A percentile compares a stretch with the other conserved stretches of the same genome.
Conservation (phyloP, 2,888 invertebrate genomes). For the Diadegma fenestrale region DNA sequence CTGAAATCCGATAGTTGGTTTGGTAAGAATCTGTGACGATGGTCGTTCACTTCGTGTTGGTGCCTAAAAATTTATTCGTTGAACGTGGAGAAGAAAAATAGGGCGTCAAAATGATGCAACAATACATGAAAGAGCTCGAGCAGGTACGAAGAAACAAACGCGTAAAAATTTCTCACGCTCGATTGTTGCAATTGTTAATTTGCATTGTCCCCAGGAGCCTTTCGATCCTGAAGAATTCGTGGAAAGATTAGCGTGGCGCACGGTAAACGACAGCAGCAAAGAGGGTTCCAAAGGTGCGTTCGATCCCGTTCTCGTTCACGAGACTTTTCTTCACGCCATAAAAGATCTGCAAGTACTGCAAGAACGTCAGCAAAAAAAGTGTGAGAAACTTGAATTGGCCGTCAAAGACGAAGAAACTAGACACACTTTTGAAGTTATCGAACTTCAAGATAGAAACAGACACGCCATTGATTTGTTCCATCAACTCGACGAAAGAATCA, state of each 20-base stretch:
- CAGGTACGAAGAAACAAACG: slow-evolving; percentile 86
- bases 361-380: slow-evolving; percentile 94
- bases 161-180: not conserved
- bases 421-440: slow-evolving; percentile 92
- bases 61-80: not conserved
- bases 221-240: slow-evolving; percentile 99
- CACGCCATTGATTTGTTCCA: slow-evolving; percentile 95
- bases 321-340: slow-evolving; percentile 97
- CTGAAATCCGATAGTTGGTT: slow-evolving; percentile 36
- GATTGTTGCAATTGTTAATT: not conserved
- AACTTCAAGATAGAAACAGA: slow-evolving; percentile 95
- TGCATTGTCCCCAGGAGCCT: slow-evolving; percentile 90
- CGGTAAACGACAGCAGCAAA: slow-evolving; percentile 90
- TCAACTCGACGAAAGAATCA: slow-evolving; percentile 97
- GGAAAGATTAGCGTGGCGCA: slow-evolving; percentile 97
- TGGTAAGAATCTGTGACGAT: slow-evolving; percentile 22
- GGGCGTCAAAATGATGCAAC: slow-evolving; percentile 91
- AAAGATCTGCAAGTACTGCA: slow-evolving; percentile 92
- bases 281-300: slow-evolving; percentile 90
- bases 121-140: slow-evolving; percentile 94
- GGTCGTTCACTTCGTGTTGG: slow-evolving; percentile 2
- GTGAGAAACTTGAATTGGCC: slow-evolving; percentile 92
- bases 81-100: not conserved
- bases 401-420: slow-evolving; percentile 94
- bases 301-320: slow-evolving; percentile 94